Base-by-base conservation (phyloP, 2,888 invertebrate species). In the Halocaridina rubra region DNA sequence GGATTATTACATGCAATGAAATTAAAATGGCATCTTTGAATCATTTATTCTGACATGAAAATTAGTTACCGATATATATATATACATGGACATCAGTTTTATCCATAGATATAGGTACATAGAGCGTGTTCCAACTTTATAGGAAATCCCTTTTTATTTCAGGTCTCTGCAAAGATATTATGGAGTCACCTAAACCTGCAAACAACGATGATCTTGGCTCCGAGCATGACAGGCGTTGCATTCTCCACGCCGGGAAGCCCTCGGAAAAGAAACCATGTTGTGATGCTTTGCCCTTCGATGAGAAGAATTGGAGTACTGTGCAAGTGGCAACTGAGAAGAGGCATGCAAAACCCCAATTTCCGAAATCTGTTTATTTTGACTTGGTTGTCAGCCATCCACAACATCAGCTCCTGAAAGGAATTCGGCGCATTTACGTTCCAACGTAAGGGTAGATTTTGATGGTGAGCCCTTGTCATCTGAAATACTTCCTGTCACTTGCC, bases 211-310 rank as follows among this genome's bases (percentile, higher is more conserved):
- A n/a, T n/a, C n/a, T n/a, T n/a, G n/a, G n/a, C n/a, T n/a, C n/a
- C n/a, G n/a, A n/a, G 29, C 29, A 2, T 64, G 3, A 22, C 5
- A 13, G 64, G 64, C n/a, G n/a, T n/a, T 27, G 24, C n/a, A 27
- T 71, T 71, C 71, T 29, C 71, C 29, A 29, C 30, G 27, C 71
- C 19, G n/a, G 71, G 71, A 71, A 71, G 32, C 53, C 53, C 57
- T 4, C n/a, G 4, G 30, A 76, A 29, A 57, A 46, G 76, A 76
- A 29, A 57, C 57, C 24, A 24, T 19, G 29, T 13, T 57, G 16
- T 8, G 76, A 76, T 24, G 27, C 2, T 64, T 64, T 64, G 19
- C 53, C 53, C 53, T 53, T 53, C 53, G 13, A 53, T 7, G 8
- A 53, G 8, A 53, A 53, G 53, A 53, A 53, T 19, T 53, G 53